Evolutionary conservation across 2,797 vertebrate genomes (phyloP), one percentile per base, ranked within the genome.

Genomic region (Spinibarbus caldwelli): DNA sequence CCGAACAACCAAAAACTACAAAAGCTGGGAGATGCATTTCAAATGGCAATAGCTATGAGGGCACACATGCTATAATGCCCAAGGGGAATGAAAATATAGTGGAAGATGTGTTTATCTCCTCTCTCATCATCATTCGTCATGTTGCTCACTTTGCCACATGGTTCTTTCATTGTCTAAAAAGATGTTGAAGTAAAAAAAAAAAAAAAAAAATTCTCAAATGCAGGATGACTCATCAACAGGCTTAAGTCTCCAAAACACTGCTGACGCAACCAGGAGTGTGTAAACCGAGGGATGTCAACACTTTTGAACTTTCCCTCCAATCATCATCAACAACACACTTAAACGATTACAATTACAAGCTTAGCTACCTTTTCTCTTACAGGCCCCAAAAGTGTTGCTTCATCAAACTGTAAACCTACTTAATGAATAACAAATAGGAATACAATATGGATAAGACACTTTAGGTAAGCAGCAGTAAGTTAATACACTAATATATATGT

Each of bases 1-100:
- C 92, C 91, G 90, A 94, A 92, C 92, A 92, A 93, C 89, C 89
- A 85, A 89, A 92, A 93, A 93, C 93, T 94, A 94, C 93, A 94
- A 95, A 94, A 92, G 92, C 72, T 36, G n/a, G 38, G 38, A 83
- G 41, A 75, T 91, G 91, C 89, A 91, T 93, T 93, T 94, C 78
- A 86, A 82, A 93, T 87, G 87, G 88, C 86, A 75, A 88, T 90
- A 86, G 89, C 91, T 89, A 88, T 79, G 90, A 92, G 87, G 91
- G 90, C 89, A 92, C 90, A 90, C 84, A 81, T 89, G 92, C 91
- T 83, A 78, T 38, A 23, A 78, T 57, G 41, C 59, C 59, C 43
- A 67, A 72, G 73, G 62, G 86, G 79, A 80, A 77, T 67, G 36
- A 12, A 59, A 85, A 64, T 47, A 41, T 52, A 23, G 57, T 26